Evolutionary conservation across 2,888 invertebrate genomes (phyloP), one percentile per base, ranked within the genome.

Genomic region (Caenorhabditis sp.): DNA sequence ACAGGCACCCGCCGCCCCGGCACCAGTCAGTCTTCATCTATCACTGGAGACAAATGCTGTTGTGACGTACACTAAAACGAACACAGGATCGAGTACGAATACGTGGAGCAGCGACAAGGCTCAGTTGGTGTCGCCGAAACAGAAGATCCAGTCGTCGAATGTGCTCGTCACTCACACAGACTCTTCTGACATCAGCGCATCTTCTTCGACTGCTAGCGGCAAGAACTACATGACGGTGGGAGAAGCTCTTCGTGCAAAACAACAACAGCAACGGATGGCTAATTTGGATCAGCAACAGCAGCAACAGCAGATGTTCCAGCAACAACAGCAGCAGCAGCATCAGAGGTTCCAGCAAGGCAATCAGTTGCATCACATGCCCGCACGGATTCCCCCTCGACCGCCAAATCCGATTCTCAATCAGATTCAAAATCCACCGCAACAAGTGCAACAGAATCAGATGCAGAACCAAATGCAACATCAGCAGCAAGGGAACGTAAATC

Each of bases 211-310:
- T n/a, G n/a, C 7, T 1, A 7, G 32, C 4, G 13, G 22, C 2
- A 50, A 50, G 32, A 52, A 62, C 39, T 30, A 35, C 9, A 63
- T 83, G 13, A 78, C 83, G 2, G 83, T 83, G 2, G 83, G 83
- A 8, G 83, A 83, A 41, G 81, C 81, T 63, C 80, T 82, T 6
- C 61, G 74, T 26, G 80, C 81, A 4, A 72, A 80, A 27, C 81
- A 81, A 20, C 46, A 59, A 9, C 61, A 77, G 22, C 61, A 70
- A 8, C 56, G 39, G n/a, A 46, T 26, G 7, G 17, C 41, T 2
- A 30, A 27, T 2, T 30, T 20, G 1, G 13, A 41, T 9, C 52
- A 43, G n/a, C 59, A 58, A 17, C 48, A 41, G 4, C 27, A 58
- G 15, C 37, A 37, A 5, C 22, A 45, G 4, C 59, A 45, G 35